These are phyloP conservation scores for Temnopleurus reevesii DNA, from an alignment of 53 echinoderm and acorn worm species.

Conservation along the genomic window DNA sequence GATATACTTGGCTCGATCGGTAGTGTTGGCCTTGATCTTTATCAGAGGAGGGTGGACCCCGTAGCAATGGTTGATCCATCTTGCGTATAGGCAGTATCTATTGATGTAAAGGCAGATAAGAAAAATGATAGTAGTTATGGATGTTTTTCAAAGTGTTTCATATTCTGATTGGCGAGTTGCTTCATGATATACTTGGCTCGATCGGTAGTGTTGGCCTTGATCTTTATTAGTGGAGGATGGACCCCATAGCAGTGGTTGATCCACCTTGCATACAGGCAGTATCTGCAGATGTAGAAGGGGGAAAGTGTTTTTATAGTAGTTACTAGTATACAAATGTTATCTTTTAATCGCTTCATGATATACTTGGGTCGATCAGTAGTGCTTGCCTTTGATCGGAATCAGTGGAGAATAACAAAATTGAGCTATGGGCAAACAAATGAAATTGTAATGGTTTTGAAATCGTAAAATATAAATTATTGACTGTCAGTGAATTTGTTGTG, in stretches of 20 bases:
- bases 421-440: no score
- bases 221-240: slow-evolving; percentile 81
- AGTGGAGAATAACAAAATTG: slow-evolving; percentile 81
- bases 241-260: slow-evolving; percentile 84
- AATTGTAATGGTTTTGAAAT: no score
- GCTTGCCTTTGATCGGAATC: slow-evolving; percentile 85
- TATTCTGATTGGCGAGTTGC: slow-evolving; percentile 93
- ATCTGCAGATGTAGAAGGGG: slow-evolving; percentile 50
- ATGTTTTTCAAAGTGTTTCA: slow-evolving; percentile 88
- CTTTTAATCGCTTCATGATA: slow-evolving; percentile 98
- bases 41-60: slow-evolving; percentile 83
- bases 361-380: slow-evolving; percentile 88
- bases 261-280: slow-evolving; percentile 91
- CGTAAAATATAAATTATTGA: no score
- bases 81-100: slow-evolving; percentile 89
- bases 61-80: slow-evolving; percentile 93
- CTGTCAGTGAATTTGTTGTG: no score
- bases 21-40: slow-evolving; percentile 80
- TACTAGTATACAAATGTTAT: no score
- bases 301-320: no score
- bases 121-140: no score
- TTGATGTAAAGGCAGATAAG: not conserved
- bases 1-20: slow-evolving; percentile 91
- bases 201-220: slow-evolving; percentile 86
- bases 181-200: slow-evolving; percentile 98